A percentile compares a stretch with the other conserved stretches of the same genome.
Conservation (phyloP, 2,888 invertebrate species). For the Phania funesta region DNA sequence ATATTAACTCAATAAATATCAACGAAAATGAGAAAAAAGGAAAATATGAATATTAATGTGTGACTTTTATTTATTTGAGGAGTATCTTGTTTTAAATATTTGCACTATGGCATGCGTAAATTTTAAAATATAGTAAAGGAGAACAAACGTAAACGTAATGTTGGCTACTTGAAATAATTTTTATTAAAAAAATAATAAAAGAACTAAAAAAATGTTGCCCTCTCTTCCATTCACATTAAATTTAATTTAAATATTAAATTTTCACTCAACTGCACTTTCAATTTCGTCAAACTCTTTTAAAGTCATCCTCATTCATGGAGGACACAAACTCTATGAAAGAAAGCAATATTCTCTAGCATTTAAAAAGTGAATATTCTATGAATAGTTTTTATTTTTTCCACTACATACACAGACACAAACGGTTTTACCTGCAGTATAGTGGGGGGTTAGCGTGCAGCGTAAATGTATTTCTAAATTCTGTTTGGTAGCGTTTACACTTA, state of each 20-base stretch:
- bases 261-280: constrained; percentile 11
- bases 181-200: background rate
- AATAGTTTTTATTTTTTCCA: constrained; percentile 36
- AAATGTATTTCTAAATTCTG: background rate
- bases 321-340: constrained; percentile 17
- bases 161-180: background rate
- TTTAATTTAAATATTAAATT: constrained; percentile 19
- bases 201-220: background rate
- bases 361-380: constrained; percentile 58
- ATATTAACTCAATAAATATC: constrained; percentile 35
- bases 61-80: background rate
- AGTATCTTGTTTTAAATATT: background rate
- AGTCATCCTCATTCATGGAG: constrained; percentile 1
- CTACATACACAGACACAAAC: background rate
- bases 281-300: constrained; percentile 42
- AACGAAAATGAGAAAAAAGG: background rate
- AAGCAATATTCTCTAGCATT: constrained; percentile 27
- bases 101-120: background rate
- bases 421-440: background rate
- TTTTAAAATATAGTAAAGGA: background rate
- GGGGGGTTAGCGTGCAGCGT: background rate
- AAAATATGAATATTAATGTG: constrained; percentile 7
- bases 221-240: background rate
- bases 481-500: constrained; percentile 28
- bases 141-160: background rate